Evolutionary conservation across 2,888 invertebrate species (phyloP).

Genomic region (Vesta saturnalis): DNA sequence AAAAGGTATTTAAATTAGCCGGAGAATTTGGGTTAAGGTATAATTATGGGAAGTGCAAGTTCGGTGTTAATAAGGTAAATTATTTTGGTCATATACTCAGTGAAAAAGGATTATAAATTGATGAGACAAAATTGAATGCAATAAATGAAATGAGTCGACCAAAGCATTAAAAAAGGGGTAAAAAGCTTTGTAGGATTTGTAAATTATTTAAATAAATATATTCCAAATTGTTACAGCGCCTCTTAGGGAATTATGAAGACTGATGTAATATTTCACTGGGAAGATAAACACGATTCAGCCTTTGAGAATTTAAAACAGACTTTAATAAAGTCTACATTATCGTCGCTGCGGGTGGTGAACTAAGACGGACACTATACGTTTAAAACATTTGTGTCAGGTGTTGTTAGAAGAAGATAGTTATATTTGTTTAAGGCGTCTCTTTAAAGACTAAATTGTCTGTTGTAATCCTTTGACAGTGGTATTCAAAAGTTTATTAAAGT

Average conservation of each 20-base stretch:
- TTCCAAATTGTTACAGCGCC: conserved; percentile 3
- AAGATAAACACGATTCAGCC: neutral
- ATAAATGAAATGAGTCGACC: conserved; percentile 1
- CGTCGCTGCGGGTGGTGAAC: too few species aligned
- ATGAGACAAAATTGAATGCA: conserved; percentile 20
- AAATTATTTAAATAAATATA: conserved; percentile 6
- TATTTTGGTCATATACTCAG: conserved; percentile 24
- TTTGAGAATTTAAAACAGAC: conserved; percentile 4
- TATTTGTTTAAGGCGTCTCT: too few species aligned
- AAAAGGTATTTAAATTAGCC: conserved; percentile 4
- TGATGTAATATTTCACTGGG: neutral
- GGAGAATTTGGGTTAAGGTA: conserved; percentile 14
- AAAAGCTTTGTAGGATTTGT: neutral
- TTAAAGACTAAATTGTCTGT: too few species aligned
- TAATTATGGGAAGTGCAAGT: conserved; percentile 28
- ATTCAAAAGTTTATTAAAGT: too few species aligned
- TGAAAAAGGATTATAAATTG: conserved; percentile 20
- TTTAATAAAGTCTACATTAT: too few species aligned
- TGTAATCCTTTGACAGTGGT: too few species aligned
- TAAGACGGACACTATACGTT: too few species aligned
- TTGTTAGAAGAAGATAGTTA: too few species aligned
- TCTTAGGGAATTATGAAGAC: neutral
- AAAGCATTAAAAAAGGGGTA: conserved; percentile 11
- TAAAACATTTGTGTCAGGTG: too few species aligned
- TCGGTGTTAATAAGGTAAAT: conserved; percentile 23